Percentiles rank a stretch among this genome's conserved stretches.
Conservation (phyloP, 2,888 invertebrate species). For the Dioctria linearis region DNA sequence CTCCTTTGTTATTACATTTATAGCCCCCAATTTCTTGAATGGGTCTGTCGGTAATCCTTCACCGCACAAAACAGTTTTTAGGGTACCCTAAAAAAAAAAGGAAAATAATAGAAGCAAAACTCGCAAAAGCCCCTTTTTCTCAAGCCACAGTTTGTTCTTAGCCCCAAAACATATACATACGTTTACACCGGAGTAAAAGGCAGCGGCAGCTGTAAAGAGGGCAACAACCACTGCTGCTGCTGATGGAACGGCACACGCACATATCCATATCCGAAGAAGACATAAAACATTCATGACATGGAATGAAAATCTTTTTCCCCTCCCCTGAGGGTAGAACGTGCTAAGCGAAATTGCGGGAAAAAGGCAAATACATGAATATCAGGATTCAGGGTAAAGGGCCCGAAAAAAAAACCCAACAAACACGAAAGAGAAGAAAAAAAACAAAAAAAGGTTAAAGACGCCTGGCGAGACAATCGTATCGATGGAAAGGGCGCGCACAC, state of each 20-base stretch:
- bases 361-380: conserved; percentile 1
- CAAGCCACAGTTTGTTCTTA: background rate
- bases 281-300: conserved; percentile 53
- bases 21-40: conserved; percentile 52
- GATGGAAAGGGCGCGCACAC: conserved; percentile 10
- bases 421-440: background rate
- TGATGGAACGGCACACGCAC: conserved; percentile 29
- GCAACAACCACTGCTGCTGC: conserved; percentile 42
- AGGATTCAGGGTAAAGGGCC: background rate
- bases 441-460: conserved; percentile 34
- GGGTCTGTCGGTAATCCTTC: conserved; percentile 53
- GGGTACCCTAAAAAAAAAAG: conserved; percentile 47
- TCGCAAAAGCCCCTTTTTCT: conserved; percentile 34
- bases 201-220: conserved; percentile 24
- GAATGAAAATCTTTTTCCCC: conserved; percentile 38
- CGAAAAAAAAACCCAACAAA: conserved; percentile 9
- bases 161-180: background rate
- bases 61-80: conserved; percentile 44
- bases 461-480: conserved; percentile 23
- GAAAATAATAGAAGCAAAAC: conserved; percentile 46
- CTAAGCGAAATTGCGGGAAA: conserved; percentile 46
- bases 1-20: conserved; percentile 29
- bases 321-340: conserved; percentile 35
- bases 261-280: conserved; percentile 51
- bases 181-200: background rate